Conservation (phyloP, 2,113 vertebrate species). For the Castor canadensis region DNA sequence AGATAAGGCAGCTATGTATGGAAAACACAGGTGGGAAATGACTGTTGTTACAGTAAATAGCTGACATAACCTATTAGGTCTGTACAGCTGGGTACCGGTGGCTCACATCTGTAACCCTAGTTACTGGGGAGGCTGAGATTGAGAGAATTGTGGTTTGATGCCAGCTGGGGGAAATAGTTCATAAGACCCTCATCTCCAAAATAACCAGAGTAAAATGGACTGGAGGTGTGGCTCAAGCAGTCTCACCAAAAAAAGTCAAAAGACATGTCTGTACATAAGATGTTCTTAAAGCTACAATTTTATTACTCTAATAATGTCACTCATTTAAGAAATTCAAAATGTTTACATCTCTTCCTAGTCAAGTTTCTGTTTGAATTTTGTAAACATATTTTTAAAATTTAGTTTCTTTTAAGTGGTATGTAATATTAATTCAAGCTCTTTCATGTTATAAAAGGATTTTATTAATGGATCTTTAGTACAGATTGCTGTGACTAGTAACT, state of each 20-base stretch:
- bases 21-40: background rate
- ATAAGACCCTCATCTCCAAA: too few species aligned
- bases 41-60: background rate
- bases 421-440: constrained; percentile 5
- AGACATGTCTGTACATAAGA: background rate
- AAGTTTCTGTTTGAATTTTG: background rate
- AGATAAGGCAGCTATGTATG: background rate
- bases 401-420: background rate
- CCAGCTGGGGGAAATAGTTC: too few species aligned
- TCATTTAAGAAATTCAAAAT: background rate
- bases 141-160: too few species aligned
- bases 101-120: too few species aligned
- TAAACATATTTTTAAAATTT: constrained; percentile 13
- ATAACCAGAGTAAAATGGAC: too few species aligned
- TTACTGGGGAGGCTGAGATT: too few species aligned
- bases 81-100: too few species aligned
- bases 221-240: too few species aligned
- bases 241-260: too few species aligned
- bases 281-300: constrained; percentile 11
- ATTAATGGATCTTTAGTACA: background rate
- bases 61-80: background rate
- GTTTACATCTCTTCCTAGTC: background rate
- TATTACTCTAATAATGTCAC: background rate
- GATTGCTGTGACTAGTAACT: background rate
- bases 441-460: background rate